Base-by-base conservation (phyloP, 2,797 vertebrate genomes). In the Eulemur rubriventer region DNA sequence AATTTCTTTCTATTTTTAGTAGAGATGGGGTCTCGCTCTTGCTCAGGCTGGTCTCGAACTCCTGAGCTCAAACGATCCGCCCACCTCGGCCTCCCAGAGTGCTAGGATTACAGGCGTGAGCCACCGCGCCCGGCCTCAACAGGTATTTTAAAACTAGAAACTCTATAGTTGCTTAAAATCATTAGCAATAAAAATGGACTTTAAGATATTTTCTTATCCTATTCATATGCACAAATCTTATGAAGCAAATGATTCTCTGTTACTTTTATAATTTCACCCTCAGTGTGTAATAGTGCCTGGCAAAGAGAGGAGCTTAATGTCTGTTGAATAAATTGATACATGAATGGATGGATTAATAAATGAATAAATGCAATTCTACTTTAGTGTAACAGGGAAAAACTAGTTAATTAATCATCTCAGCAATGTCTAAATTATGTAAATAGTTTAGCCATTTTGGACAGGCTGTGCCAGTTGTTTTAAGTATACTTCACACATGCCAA, bases 161-260 rank as follows among this genome's bases (percentile, higher is more conserved):
- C 41, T 84, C 26, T 63, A 57, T 35, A 55, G 52, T 24, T 86
- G 48, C 65, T 86, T 91, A 85, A 93, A 93, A 91, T 89, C 33
- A 80, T 80, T 80, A 94, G 13, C 17, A 96, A 76, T 90, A 81
- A 92, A 96, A 95, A 81, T 55, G 10, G 41, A 84, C 67, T 90
- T 81, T 87, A 93, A 94, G 41, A 7, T 59, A 52, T 73, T 79
- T 91, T 93, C 50, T 65, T 92, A 79, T 79, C 17, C 79, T 65
- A 82, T 17, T 91, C 28, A 84, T 57, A 69, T 78, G 76, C 24
- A 78, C 35, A 91, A 61, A 46, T 79, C n/a, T 82, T 80, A 70
- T 63, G n/a, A 95, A 93, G 28, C 28, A 69, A 95, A 35, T 48
- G 52, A 86, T 89, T 94, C 20, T 86, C 70, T 65, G 35, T 85